These are phyloP conservation scores for Fopius arisanus DNA, from an alignment of 1,140 invertebrate genomes.

Conservation along the genomic window DNA sequence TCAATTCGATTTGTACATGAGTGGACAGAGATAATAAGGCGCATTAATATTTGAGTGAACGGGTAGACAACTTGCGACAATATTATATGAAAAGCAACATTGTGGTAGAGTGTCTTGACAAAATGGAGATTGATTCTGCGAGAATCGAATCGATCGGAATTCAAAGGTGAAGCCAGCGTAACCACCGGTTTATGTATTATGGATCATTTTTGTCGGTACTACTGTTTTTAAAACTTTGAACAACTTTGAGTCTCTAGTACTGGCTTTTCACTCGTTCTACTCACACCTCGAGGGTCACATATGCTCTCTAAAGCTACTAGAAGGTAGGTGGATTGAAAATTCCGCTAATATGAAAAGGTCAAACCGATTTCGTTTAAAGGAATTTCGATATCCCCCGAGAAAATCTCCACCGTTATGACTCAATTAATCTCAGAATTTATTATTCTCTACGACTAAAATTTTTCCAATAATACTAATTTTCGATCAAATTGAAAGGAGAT, in stretches of 20 bases:
- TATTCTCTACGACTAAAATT: no score
- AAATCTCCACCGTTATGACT: no score
- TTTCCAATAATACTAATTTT: no score
- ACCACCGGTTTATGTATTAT: background rate
- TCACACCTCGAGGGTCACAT: background rate
- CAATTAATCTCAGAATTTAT: no score
- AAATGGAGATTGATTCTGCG: background rate
- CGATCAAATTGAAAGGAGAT: no score
- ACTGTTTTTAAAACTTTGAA: background rate
- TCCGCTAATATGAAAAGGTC: no score
- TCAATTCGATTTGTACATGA: background rate
- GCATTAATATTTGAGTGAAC: background rate
- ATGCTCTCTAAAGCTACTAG: no score
- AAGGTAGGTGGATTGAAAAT: no score
- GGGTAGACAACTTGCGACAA: background rate
- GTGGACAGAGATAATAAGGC: background rate
- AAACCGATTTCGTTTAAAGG: no score
- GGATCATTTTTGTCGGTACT: background rate
- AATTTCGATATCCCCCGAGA: no score
- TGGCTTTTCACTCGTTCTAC: background rate
- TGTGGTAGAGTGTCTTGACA: background rate
- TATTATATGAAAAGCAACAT: background rate
- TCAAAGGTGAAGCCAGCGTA: background rate
- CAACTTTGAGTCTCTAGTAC: background rate
- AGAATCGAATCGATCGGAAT: background rate